Conservation (phyloP, 2,113 vertebrate species). For the Aegithalos caudatus region DNA sequence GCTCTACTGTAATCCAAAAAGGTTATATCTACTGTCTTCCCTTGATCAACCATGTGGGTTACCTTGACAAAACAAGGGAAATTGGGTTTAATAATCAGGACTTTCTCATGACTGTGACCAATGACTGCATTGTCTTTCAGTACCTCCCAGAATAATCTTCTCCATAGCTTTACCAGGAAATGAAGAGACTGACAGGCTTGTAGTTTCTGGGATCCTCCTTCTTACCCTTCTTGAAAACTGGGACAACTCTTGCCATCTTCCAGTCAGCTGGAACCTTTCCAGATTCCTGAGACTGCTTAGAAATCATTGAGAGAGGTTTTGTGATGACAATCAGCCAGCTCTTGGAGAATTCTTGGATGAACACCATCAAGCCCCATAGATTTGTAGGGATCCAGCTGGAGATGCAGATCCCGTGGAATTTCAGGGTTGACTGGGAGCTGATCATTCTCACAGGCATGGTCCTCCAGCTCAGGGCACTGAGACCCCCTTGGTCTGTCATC, state of each 20-base stretch:
- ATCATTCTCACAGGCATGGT: neutral
- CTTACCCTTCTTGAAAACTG: neutral
- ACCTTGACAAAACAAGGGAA: neutral
- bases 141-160: neutral
- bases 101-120: neutral
- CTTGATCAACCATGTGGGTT: neutral
- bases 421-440: neutral
- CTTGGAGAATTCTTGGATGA: neutral
- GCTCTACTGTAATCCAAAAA: neutral
- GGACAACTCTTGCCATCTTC: neutral
- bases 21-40: neutral
- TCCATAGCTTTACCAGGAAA: neutral
- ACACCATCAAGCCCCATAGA: neutral
- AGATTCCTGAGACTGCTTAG: neutral
- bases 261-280: neutral
- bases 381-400: neutral
- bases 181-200: neutral
- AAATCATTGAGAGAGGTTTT: neutral
- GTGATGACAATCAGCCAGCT: neutral
- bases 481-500: neutral
- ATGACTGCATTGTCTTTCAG: neutral
- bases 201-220: neutral
- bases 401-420: neutral
- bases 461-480: neutral
- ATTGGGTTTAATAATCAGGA: neutral